Evolutionary conservation across 2,888 invertebrate genomes (phyloP).

Genomic region (Rotaria sp.): DNA sequence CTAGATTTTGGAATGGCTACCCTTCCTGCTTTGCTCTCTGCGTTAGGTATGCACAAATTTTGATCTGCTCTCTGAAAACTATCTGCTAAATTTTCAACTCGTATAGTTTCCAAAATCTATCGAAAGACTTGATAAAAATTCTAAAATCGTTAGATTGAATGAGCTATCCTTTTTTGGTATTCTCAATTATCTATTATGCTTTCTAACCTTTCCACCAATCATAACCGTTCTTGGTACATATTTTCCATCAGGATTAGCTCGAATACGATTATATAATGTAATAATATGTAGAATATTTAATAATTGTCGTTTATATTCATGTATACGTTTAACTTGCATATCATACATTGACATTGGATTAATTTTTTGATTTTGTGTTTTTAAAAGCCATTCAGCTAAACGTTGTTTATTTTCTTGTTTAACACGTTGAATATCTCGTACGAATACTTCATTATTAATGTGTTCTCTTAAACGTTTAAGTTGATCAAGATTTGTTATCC

Average conservation of each 20-base stretch:
- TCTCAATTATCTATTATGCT: no score
- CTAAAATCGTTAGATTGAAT: no score
- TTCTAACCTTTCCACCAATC: constrained; percentile 68
- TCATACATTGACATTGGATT: constrained; percentile 95
- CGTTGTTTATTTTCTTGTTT: constrained; percentile 96
- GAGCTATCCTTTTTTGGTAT: no score
- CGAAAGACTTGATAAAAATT: no score
- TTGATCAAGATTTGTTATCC: constrained; percentile 84
- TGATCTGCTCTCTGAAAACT: no score
- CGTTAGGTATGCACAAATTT: no score
- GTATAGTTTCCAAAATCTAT: no score
- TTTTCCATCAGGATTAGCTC: constrained; percentile 74
- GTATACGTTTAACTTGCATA: constrained; percentile 89
- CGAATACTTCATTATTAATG: constrained; percentile 79
- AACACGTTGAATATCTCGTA: constrained; percentile 79
- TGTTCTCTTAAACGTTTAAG: constrained; percentile 73
- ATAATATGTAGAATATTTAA: constrained; percentile 86
- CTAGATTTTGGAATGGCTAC: no score
- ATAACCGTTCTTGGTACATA: constrained; percentile 88
- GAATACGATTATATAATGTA: constrained; percentile 91
- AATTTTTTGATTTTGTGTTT: constrained; percentile 77
- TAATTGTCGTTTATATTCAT: constrained; percentile 96
- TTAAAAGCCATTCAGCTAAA: constrained; percentile 74
- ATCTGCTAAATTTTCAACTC: no score
- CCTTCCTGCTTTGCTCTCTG: no score